Evolutionary conservation across 2,888 invertebrate genomes (phyloP), one percentile per base, ranked within the genome.

Genomic region (Protonemura montana): DNA sequence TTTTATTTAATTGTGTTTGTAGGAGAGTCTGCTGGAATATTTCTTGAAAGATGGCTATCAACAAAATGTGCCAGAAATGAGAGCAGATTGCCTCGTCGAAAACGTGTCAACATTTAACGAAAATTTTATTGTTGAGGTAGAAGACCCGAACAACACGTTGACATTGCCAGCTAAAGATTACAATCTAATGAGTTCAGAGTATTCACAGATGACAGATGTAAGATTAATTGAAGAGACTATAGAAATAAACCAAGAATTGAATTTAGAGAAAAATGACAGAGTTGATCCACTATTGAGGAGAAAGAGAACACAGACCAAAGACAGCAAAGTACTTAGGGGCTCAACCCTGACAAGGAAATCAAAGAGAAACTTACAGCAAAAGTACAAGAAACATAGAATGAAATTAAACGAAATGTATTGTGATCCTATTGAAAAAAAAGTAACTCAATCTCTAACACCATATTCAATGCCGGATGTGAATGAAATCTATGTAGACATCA

Each of bases 401-500:
- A 10, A 59, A 21, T 59, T 59, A 59, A 59, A 59, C 21, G 59
- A 59, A 59, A 59, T 59, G 59, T 59, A 59, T 59, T 59, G 59
- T 59, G 59, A 59, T 16, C 13, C 59, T 59, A 21, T 59, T 21
- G 59, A 59, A 59, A 10, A 59, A 21, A 59, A 59, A 21, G 59
- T 16, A 59, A 13, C 59, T 16, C 7, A 59, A 59, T 59, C 16
- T 21, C 59, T 59, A 13, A 16, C 59, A 2, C 59, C 59, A 59
- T 21, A 2, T 13, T 21, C 59, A 1, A 21, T 29, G 10, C 2
- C 78, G 5, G n/a, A 41, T 7, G 42, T 30, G n/a, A n/a, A 83
- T 30, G 82, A 83, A 21, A n/a, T 83, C 10, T 83, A 83, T 35
- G n/a, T 83, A 10, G 41, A 30, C 26, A 83, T 83, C 21, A 41